Conservation (phyloP, 2,888 invertebrate genomes). For the Diogma glabrata region DNA sequence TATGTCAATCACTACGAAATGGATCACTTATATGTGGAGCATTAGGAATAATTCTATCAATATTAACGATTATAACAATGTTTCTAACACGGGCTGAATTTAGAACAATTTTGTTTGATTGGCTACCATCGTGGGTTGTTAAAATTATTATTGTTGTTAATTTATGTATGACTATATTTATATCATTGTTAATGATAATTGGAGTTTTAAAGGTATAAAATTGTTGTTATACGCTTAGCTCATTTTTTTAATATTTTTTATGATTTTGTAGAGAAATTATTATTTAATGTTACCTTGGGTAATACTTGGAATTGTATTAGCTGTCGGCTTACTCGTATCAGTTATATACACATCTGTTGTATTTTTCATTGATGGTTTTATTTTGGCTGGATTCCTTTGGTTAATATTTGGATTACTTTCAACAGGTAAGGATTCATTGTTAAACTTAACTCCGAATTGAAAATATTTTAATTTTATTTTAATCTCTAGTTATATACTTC, state of each 20-base stretch:
- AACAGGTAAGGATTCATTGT: slow-evolving; percentile 43
- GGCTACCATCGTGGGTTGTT: slow-evolving; percentile 54
- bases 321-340: slow-evolving; percentile 64
- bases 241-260: slow-evolving; percentile 1
- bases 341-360: slow-evolving; percentile 67
- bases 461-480: slow-evolving; percentile 13
- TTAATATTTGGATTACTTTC: slow-evolving; percentile 49
- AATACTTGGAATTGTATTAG: slow-evolving; percentile 65
- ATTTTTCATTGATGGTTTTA: slow-evolving; percentile 51
- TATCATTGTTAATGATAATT: slow-evolving; percentile 61
- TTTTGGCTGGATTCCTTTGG: slow-evolving; percentile 45
- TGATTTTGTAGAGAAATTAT: slow-evolving; percentile 55
- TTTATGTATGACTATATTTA: slow-evolving; percentile 69
- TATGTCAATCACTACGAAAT: slow-evolving; percentile 57
- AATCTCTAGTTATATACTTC: slow-evolving; percentile 56
- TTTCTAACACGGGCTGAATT: slow-evolving; percentile 54
- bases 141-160: slow-evolving; percentile 70
- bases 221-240: slow-evolving; percentile 6
- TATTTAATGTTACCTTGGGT: slow-evolving; percentile 80
- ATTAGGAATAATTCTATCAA: slow-evolving; percentile 62
- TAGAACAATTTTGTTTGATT: slow-evolving; percentile 66
- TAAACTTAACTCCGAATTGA: background rate
- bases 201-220: slow-evolving; percentile 60
- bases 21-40: slow-evolving; percentile 63
- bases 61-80: slow-evolving; percentile 55